A percentile compares a stretch with the other conserved stretches of the same genome.
Evolutionary conservation across 2,113 vertebrate species (phyloP).

Genomic region (Vulpes lagopus): DNA sequence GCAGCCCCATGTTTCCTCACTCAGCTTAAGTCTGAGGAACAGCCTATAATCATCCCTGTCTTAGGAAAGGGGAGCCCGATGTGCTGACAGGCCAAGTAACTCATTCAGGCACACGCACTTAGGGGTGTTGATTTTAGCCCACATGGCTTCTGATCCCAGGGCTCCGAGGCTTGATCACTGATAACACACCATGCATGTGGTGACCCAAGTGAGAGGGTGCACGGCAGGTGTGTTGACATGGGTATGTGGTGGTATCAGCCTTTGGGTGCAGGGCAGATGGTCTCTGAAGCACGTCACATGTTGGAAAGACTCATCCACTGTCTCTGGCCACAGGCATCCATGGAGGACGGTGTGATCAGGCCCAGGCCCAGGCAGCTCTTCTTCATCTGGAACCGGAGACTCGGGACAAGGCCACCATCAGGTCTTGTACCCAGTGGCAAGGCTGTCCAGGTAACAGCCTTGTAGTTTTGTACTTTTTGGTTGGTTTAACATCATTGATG

Average conservation of each 20-base stretch:
- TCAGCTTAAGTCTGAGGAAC: not conserved
- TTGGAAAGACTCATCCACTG: not conserved
- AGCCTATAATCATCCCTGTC: not conserved
- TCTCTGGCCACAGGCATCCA: not conserved
- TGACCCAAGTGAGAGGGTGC: rapidly evolving
- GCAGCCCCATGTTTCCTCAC: not conserved
- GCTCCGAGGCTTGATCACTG: not conserved
- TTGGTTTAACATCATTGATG: not conserved
- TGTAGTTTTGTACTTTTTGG: not conserved
- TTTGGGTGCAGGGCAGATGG: rapidly evolving
- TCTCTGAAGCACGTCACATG: rapidly evolving
- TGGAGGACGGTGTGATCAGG: rapidly evolving
- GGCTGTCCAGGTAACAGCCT: not conserved
- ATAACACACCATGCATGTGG: not conserved
- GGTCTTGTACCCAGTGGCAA: not conserved
- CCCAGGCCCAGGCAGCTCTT: not conserved
- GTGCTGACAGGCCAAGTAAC: not conserved
- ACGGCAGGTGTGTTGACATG: rapidly evolving
- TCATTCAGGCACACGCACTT: not conserved
- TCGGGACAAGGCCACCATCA: not conserved
- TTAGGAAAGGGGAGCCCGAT: not conserved
- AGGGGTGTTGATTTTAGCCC: not conserved
- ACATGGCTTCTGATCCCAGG: not conserved
- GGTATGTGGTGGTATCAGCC: not conserved
- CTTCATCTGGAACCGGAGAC: not conserved